Evolutionary conservation across 2,113 vertebrate species (phyloP), one percentile per base, ranked within the genome.

Genomic region (Setophaga petechia): DNA sequence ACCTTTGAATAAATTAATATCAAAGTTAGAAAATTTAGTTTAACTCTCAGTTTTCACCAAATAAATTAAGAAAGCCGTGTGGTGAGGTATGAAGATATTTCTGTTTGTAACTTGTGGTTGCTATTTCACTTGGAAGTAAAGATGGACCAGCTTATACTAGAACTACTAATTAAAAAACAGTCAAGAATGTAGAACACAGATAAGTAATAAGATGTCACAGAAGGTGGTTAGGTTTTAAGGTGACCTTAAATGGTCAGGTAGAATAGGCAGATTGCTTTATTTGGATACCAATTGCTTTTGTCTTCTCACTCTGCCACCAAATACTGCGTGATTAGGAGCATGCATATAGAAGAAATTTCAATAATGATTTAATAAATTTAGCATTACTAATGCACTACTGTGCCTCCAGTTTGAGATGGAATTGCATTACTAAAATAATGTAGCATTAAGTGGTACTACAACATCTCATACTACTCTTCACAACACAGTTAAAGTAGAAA

Each of bases 151-250:
- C 66, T 96, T 76, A 69, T 62, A 25, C 24, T 57, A 51, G 46
- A 86, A 8, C 20, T 72, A 25, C 67, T 93, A 94, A 94, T 94
- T 89, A 79, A 91, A 97, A 94, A 89, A 66, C 37, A 90, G 41
- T 22, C 39, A 75, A 71, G 80, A 93, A 92, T 85, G 33, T 86
- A 81, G 39, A 85, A 71, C 71, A 89, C 17, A 85, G 65, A 81
- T 91, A 94, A 93, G 46, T 59, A 82, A 55, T 44, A 80, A 92
- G 57, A 86, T 93, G 57, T 61, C 35, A 62, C 78, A 87, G 67
- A 86, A 94, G n/a, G 44, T 93, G 84, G 84, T 89, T 66, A 78
- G 58, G 74, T 95, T 91, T 91, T 85, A 90, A 96, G n/a, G 82
- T 94, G 63, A 91, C 94, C 67, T 93, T 92, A 94, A 71, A 89